Conservation (phyloP, 2,888 invertebrate species). For the Bellardia bayeri region DNA sequence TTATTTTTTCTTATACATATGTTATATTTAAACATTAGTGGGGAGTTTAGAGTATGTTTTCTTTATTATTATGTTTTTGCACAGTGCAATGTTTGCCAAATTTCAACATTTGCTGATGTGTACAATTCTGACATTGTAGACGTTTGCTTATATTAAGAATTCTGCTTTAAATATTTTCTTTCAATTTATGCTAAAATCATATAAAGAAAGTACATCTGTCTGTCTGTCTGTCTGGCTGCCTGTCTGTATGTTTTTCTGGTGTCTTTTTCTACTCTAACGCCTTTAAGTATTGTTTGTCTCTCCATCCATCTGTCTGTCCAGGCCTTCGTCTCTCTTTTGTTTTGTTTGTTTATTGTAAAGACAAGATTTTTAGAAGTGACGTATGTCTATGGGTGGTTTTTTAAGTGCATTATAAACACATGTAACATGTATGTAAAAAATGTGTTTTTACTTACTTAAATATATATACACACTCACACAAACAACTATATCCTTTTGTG, state of each 20-base stretch:
- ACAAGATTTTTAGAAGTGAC: constrained; percentile 48
- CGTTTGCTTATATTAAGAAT: neutral
- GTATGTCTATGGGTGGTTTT: constrained; percentile 50
- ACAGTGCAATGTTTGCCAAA: constrained; percentile 45
- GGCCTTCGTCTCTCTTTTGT: neutral
- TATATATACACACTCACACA: neutral
- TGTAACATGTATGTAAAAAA: constrained; percentile 2
- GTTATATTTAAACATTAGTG: neutral
- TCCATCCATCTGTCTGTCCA: neutral
- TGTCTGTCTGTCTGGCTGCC: neutral
- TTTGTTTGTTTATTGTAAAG: constrained; percentile 51
- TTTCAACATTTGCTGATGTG: constrained; percentile 38
- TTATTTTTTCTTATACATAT: neutral
- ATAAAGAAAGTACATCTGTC: neutral
- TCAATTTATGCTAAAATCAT: neutral
- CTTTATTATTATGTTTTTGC: neutral
- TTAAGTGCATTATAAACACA: constrained; percentile 63
- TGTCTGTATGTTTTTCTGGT: neutral
- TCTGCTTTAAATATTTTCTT: neutral
- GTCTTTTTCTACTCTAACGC: constrained; percentile 47
- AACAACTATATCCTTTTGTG: neutral
- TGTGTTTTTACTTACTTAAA: constrained; percentile 7
- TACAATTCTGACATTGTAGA: constrained; percentile 31
- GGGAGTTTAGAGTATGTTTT: neutral
- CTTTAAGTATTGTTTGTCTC: constrained; percentile 44